Evolutionary conservation across 2,797 vertebrate species (phyloP), one percentile per base, ranked within the genome.

Genomic region (Natrix natrix): DNA sequence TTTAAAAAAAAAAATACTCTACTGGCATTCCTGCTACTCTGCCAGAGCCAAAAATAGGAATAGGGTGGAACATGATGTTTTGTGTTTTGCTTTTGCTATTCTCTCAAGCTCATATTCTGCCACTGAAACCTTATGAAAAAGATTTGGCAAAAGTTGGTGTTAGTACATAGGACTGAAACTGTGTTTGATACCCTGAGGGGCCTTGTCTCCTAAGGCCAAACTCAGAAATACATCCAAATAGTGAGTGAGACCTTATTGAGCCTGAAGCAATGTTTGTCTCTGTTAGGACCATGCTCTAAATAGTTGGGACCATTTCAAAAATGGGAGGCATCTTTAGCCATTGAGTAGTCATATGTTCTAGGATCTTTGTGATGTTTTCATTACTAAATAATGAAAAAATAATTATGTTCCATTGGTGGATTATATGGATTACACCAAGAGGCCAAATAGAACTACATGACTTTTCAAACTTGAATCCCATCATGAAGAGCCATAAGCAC

Each of bases 1-100:
- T 55, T 93, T 91, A 43, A 48, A 52, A 96, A 92, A 56, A 55
- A 43, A 17, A 87, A 87, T n/a, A 57, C 4, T 55, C 7, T 87
- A 28, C n/a, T 87, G 52, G 13, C 26, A 8, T 56, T 88, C 28
- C 55, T 88, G 17, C 20, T 56, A 88, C 4, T 48, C 37, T 37
- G n/a, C 20, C 14, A 37, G 56, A 59, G 20, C 4, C 87, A 88
- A 28, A 57, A 32, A 89, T 43, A 43, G 43, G 1, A 28, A 63
- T 20, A 52, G 48, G 43, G 4, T 28, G 52, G 26, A 61, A 52
- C 17, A 20, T 43, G 32, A 37, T 32, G n/a, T 43, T 43, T 24
- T 13, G 8, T 37, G 11, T 88, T 43, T 59, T 59, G 11, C 32
- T 61, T 26, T 26, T 61, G 22, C 43, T 89, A 26, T 89, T 60